phyloP scores from a whole-genome alignment of 2,797 vertebrate species.

The Bufotes viridis region DNA sequence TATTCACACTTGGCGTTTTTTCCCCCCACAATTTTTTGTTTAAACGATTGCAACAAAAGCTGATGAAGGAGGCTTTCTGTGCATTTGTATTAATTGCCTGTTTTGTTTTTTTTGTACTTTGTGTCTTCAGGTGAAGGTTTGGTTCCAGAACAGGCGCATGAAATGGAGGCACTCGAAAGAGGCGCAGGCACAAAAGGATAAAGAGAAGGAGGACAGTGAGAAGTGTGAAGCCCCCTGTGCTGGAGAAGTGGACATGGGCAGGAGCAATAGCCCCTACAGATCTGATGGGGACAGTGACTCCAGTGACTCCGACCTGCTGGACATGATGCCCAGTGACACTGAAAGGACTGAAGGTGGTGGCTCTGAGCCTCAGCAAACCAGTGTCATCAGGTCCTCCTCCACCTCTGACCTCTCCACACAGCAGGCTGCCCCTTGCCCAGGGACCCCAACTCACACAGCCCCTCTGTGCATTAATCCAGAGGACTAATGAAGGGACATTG shows the following conservation, averaged over 20 bases:
- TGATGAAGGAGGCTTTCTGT: background rate
- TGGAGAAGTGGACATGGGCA: slow-evolving; percentile 76
- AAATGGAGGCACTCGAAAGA: slow-evolving; percentile 98
- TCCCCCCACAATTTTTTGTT: no score
- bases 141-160: slow-evolving; percentile 96
- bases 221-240: slow-evolving; percentile 66
- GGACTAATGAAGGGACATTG: slow-evolving; percentile 17
- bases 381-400: slow-evolving; percentile 78
- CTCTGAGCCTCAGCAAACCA: slow-evolving; percentile 77
- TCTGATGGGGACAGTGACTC: slow-evolving; percentile 89
- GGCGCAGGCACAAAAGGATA: slow-evolving; percentile 96
- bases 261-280: slow-evolving; percentile 73
- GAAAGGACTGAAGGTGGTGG: slow-evolving; percentile 82
- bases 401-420: slow-evolving; percentile 36
- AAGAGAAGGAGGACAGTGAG: slow-evolving; percentile 86
- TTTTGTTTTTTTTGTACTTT: background rate
- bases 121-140: slow-evolving; percentile 87
- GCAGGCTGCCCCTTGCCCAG: slow-evolving; percentile 61
- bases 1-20: background rate
- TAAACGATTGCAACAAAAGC: no score
- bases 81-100: background rate
- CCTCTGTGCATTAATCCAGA: slow-evolving; percentile 42
- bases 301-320: slow-evolving; percentile 90
- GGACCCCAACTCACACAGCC: slow-evolving; percentile 61
- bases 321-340: slow-evolving; percentile 80